Percentiles rank a stretch among this genome's conserved stretches.
Conservation (phyloP, 2,797 vertebrate species). For the Accipiter minullus region DNA sequence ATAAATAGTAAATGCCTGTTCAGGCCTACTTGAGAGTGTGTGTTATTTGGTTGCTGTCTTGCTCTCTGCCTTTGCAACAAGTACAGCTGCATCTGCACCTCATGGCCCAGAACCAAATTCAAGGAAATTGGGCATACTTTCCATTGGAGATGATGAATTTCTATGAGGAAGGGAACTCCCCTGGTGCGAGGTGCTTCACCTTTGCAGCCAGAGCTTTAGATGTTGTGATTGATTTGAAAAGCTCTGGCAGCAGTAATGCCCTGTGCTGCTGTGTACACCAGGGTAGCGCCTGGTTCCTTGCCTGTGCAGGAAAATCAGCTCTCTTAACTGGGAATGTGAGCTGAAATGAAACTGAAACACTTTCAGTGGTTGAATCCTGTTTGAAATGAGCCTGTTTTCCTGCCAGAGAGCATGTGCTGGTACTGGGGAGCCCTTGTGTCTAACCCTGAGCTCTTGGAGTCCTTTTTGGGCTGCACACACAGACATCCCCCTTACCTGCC, state of each 20-base stretch:
- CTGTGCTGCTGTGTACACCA: not conserved
- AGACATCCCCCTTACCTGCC: not conserved
- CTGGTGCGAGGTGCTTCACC: not conserved
- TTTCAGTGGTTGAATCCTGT: not conserved
- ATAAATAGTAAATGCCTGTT: slow-evolving; percentile 53
- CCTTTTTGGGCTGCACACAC: not conserved
- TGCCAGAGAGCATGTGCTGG: not conserved
- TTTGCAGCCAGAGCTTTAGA: not conserved
- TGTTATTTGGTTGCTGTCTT: not conserved
- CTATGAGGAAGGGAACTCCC: not conserved
- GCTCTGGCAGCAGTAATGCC: rapidly evolving
- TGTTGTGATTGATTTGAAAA: rapidly evolving
- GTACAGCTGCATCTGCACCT: not conserved
- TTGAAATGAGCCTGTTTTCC: not conserved
- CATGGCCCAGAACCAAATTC: rapidly evolving
- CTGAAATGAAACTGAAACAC: not conserved
- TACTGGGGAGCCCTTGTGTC: not conserved
- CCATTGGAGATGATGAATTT: not conserved
- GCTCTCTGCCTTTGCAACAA: not conserved
- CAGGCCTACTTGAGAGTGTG: not conserved
- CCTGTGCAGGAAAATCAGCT: rapidly evolving
- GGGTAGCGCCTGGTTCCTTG: not conserved
- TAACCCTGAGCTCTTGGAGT: not conserved
- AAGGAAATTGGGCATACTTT: not conserved
- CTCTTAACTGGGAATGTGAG: not conserved